A percentile compares a stretch with the other conserved stretches of the same genome.
These are phyloP conservation scores for Phyllotis vaccarum DNA, from an alignment of 2,797 vertebrate species.

Conservation along the genomic window DNA sequence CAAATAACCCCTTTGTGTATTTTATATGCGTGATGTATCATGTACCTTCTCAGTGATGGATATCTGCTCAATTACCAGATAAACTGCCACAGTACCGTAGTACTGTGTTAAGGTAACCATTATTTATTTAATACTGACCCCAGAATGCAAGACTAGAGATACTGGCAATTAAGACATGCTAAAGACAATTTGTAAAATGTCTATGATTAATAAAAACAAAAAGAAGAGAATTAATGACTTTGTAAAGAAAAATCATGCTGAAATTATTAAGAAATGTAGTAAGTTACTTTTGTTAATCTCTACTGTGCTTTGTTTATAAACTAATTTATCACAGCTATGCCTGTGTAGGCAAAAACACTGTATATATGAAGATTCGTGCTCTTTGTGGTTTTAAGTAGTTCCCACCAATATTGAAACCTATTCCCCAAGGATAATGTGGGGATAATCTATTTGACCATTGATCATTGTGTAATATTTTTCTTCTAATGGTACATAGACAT, in stretches of 20 bases:
- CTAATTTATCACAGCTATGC: neutral
- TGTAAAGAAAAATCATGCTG: neutral
- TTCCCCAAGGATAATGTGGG: neutral
- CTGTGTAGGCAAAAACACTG: neutral
- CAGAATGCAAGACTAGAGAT: neutral
- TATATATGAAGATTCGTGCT: neutral
- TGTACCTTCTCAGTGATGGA: neutral
- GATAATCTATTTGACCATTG: neutral
- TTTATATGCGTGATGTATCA: neutral
- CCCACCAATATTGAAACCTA: neutral
- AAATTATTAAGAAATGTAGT: neutral
- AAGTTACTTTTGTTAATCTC: neutral
- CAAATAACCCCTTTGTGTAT: neutral
- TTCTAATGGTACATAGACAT: neutral
- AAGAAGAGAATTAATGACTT: neutral
- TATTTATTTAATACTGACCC: neutral
- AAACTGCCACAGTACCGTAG: too few species aligned
- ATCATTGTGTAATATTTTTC: conserved; percentile 18
- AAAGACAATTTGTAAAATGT: neutral
- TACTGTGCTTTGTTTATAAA: neutral
- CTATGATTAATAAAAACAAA: neutral
- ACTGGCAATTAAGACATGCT: neutral
- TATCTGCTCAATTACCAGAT: too few species aligned
- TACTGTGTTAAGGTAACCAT: neutral
- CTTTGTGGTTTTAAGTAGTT: neutral